phyloP scores from a whole-genome alignment of 2,113 vertebrate genomes.

The Rhagologus leucostigma region DNA sequence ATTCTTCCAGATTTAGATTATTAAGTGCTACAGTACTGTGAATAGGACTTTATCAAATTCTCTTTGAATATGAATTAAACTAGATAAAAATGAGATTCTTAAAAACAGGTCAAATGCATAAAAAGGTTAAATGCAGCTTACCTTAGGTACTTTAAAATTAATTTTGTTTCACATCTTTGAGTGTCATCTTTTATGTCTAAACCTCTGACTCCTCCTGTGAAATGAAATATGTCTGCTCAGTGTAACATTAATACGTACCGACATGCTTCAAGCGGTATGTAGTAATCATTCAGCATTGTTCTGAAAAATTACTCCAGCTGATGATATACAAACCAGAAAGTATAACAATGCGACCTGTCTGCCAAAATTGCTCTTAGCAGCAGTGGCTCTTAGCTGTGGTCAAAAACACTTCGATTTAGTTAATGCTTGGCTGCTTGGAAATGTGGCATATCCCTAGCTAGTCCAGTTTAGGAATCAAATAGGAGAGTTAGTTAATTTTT shows the following conservation, averaged over 20 bases:
- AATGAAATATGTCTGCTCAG: background rate
- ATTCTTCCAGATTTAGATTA: background rate
- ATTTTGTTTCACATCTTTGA: background rate
- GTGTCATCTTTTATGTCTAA: background rate
- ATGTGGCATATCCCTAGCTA: background rate
- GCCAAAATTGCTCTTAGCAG: background rate
- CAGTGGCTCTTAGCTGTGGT: background rate
- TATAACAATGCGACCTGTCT: background rate
- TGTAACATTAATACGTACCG: background rate
- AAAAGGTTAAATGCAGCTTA: background rate
- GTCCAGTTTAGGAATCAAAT: background rate
- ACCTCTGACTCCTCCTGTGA: background rate
- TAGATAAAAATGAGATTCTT: background rate
- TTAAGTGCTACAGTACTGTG: background rate
- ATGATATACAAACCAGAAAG: conserved; percentile 7
- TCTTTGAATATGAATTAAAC: background rate
- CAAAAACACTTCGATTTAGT: background rate
- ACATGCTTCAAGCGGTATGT: background rate
- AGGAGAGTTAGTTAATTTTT: background rate
- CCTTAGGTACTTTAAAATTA: background rate
- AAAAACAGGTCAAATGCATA: background rate
- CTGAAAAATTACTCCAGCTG: background rate
- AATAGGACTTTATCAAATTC: background rate
- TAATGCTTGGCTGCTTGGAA: background rate
- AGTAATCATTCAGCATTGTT: background rate